These are phyloP conservation scores for Oncorhynchus tshawytscha DNA, from an alignment of 2,113 vertebrate genomes.

Conservation along the genomic window DNA sequence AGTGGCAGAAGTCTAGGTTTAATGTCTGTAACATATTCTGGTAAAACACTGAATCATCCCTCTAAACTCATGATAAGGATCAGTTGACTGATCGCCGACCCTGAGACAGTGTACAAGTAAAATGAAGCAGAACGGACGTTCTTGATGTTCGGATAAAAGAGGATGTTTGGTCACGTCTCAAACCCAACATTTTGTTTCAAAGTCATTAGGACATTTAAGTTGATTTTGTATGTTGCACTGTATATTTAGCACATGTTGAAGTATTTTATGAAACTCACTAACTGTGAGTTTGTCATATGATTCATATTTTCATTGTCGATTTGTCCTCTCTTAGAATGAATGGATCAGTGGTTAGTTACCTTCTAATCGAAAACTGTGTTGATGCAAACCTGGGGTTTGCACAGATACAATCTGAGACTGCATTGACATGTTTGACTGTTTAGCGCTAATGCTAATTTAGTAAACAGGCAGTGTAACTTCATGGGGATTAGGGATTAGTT, in stretches of 20 bases:
- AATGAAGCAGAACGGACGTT: slow-evolving; percentile 32
- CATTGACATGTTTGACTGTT: slow-evolving; percentile 6
- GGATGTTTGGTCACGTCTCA: slow-evolving; percentile 16
- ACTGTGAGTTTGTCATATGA: no score
- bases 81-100: slow-evolving; percentile 11
- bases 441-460: slow-evolving; percentile 8
- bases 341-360: not conserved
- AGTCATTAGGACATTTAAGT: not conserved
- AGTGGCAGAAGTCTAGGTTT: not conserved
- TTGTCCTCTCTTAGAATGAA: no score
- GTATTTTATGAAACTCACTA: no score
- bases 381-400: no score
- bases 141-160: slow-evolving; percentile 30
- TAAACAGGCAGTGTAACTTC: slow-evolving; percentile 16
- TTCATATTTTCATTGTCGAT: no score
- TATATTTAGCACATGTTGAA: no score
- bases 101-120: slow-evolving; percentile 27
- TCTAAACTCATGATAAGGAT: slow-evolving; percentile 37
- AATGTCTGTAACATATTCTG: slow-evolving; percentile 5
- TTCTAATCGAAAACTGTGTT: not conserved
- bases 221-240: no score
- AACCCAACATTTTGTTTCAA: not conserved
- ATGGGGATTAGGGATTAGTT: slow-evolving; percentile 14
- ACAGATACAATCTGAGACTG: not conserved
- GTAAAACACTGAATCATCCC: slow-evolving; percentile 8